Percentiles rank a stretch among this genome's conserved stretches.
phyloP scores from a whole-genome alignment of 2,888 invertebrate species.

The Reticulitermes lucifugus region DNA sequence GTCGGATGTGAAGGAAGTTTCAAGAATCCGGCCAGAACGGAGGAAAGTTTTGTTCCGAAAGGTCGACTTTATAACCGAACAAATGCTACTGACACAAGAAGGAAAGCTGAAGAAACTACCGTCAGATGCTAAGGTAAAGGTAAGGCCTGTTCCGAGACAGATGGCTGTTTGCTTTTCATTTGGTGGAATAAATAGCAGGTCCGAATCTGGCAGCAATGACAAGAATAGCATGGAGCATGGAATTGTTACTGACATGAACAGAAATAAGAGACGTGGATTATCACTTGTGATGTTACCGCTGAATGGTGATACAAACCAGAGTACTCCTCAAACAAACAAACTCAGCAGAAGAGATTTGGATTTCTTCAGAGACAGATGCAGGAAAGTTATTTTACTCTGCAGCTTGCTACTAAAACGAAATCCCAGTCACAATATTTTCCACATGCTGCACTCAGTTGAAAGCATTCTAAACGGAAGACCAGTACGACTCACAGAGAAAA shows the following conservation, averaged over 20 bases:
- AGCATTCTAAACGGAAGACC: conserved; percentile 48
- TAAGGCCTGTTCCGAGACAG: not conserved
- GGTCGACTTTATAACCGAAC: conserved; percentile 69
- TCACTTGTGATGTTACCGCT: not conserved
- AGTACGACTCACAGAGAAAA: conserved; percentile 31
- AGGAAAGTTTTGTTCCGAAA: conserved; percentile 67
- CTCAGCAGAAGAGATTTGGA: not conserved
- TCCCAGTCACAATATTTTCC: conserved; percentile 41
- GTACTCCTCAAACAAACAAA: too few species aligned
- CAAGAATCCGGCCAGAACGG: conserved; percentile 47
- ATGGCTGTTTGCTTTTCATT: not conserved
- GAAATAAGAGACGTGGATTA: not conserved
- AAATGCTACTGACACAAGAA: conserved; percentile 69
- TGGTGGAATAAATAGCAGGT: not conserved
- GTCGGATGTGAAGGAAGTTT: conserved; percentile 48
- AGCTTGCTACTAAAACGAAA: conserved; percentile 45
- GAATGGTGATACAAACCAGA: not conserved
- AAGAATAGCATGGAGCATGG: not conserved
- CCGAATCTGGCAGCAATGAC: not conserved
- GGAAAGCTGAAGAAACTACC: conserved; percentile 66
- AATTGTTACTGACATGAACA: not conserved
- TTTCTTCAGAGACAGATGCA: conserved; percentile 30
- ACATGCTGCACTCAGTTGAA: conserved; percentile 46
- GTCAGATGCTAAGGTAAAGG: not conserved
- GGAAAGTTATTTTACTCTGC: conserved; percentile 43